phyloP scores from a whole-genome alignment of 2,888 invertebrate genomes.

The Hyppa rectilinea region DNA sequence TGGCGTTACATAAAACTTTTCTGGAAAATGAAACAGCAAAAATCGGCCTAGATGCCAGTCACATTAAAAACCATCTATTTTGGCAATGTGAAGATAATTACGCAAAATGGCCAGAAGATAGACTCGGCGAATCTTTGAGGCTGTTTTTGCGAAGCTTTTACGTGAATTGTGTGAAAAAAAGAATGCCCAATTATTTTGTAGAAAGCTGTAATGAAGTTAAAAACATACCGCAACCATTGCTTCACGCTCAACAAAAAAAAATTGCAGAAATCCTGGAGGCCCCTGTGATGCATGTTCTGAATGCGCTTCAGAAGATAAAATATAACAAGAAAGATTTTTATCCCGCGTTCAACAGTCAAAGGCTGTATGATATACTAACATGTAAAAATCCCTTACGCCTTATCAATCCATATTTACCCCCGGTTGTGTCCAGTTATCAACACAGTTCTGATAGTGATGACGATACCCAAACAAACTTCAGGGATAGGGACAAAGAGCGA shows the following conservation, averaged over 20 bases:
- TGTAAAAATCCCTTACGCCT: conserved; percentile 89
- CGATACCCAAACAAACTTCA: conserved; percentile 80
- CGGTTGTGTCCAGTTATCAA: conserved; percentile 66
- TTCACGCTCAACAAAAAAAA: conserved; percentile 92
- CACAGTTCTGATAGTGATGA: conserved; percentile 85
- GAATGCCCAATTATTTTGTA: conserved; percentile 94
- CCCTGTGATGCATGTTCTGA: conserved; percentile 93
- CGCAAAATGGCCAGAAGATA: conserved; percentile 93
- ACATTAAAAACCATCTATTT: conserved; percentile 94
- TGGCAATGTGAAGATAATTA: conserved; percentile 94
- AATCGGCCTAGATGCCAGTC: conserved; percentile 92
- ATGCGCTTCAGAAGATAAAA: conserved; percentile 93
- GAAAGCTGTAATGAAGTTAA: conserved; percentile 93
- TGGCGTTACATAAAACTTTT: conserved; percentile 93
- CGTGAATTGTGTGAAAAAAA: conserved; percentile 90
- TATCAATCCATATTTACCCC: conserved; percentile 85
- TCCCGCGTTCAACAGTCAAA: conserved; percentile 91
- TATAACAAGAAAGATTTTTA: conserved; percentile 92
- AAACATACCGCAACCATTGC: conserved; percentile 92
- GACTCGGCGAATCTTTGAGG: conserved; percentile 92
- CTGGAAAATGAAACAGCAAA: conserved; percentile 92
- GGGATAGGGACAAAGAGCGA: conserved; percentile 87
- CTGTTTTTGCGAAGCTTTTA: conserved; percentile 92
- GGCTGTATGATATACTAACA: conserved; percentile 91
- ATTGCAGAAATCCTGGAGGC: conserved; percentile 93